Evolutionary conservation across 2,888 invertebrate species (phyloP).

Genomic region (Parnassius apollo): DNA sequence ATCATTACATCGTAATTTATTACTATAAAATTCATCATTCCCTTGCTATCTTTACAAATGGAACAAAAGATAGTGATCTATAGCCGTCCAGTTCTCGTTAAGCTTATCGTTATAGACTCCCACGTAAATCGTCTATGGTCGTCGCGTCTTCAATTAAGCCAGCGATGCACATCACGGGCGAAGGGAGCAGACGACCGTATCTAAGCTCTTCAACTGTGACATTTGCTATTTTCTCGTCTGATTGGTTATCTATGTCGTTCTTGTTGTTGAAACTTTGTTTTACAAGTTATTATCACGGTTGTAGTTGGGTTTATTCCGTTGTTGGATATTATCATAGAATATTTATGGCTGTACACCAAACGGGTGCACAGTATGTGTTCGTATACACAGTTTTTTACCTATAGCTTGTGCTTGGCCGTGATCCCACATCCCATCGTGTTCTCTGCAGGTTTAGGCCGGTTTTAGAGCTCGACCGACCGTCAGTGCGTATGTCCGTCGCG

Average conservation of each 20-base stretch:
- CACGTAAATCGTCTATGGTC: slow-evolving; percentile 36
- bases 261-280: too few relatives aligned
- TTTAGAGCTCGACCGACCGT: too few relatives aligned
- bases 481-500: too few relatives aligned
- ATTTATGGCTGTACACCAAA: too few relatives aligned
- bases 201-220: background rate
- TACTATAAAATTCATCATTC: background rate
- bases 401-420: too few relatives aligned
- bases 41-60: slow-evolving; percentile 3
- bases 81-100: slow-evolving; percentile 12
- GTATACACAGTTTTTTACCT: too few relatives aligned
- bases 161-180: background rate
- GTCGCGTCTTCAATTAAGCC: background rate
- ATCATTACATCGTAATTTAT: background rate
- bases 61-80: slow-evolving; percentile 2
- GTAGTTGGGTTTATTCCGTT: too few relatives aligned
- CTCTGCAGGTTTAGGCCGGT: too few relatives aligned
- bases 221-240: background rate
- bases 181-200: background rate
- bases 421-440: too few relatives aligned
- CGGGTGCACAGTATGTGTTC: too few relatives aligned
- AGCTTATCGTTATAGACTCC: slow-evolving; percentile 24
- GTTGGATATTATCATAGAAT: too few relatives aligned
- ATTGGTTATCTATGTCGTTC: background rate
- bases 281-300: too few relatives aligned